Evolutionary conservation across 2,888 invertebrate species (phyloP).

Genomic region (Diaphora mendica): DNA sequence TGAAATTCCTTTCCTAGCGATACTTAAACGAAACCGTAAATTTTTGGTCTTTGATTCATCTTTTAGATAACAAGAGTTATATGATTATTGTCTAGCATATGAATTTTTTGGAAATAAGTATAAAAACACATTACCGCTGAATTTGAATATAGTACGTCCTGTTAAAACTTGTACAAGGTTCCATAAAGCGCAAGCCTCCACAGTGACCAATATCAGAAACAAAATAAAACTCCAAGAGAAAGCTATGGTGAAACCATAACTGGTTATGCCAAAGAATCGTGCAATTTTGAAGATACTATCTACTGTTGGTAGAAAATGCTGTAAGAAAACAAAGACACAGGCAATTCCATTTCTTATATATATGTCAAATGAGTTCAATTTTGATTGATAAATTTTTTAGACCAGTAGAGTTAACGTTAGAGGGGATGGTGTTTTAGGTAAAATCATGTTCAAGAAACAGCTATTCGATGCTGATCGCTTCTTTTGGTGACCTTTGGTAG

Average conservation of each 20-base stretch:
- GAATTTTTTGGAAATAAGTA: too few species aligned
- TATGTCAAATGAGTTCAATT: neutral
- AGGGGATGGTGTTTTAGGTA: neutral
- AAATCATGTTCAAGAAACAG: neutral
- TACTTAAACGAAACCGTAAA: neutral
- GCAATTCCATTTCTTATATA: neutral
- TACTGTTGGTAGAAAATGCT: constrained; percentile 65
- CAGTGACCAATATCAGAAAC: constrained; percentile 52
- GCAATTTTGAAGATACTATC: constrained; percentile 58
- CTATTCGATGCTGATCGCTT: neutral
- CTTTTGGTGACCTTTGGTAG: neutral
- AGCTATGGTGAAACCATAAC: constrained; percentile 50
- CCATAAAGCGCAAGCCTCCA: constrained; percentile 64
- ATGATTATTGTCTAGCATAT: too few species aligned
- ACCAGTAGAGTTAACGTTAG: neutral
- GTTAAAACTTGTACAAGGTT: constrained; percentile 58
- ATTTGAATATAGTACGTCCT: constrained; percentile 45
- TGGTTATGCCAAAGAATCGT: constrained; percentile 67
- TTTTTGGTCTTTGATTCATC: neutral
- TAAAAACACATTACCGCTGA: constrained; percentile 32
- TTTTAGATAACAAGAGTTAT: too few species aligned
- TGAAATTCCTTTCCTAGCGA: too few species aligned
- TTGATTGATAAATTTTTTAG: neutral
- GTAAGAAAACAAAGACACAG: constrained; percentile 33
- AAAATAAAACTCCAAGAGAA: constrained; percentile 54